Evolutionary conservation across 2,888 invertebrate species (phyloP), one percentile per base, ranked within the genome.

Genomic region (Osmoderma eremita): DNA sequence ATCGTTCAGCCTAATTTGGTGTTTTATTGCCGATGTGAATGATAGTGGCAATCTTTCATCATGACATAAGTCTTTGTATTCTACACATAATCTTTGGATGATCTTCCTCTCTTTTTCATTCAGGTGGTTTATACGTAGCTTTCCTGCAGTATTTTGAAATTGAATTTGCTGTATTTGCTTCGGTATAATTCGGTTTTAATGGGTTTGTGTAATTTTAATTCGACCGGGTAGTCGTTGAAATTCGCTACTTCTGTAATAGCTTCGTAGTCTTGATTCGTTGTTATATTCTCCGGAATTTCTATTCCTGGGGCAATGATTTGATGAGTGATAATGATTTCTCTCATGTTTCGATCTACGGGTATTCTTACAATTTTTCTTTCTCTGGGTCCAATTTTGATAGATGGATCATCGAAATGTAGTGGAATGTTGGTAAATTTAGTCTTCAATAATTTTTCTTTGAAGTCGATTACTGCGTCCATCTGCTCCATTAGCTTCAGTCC

Each of bases 61-160:
- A 50, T 73, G 54, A 65, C 71, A 68, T 13, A 73, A 58, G 15
- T 72, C 67, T 13, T 63, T 64, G 45, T 61, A 71, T 64, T 67
- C 54, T 3, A 30, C 13, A 65, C 65, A 69, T 45, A 72, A 51
- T 5, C 41, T 50, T 20, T 12, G 51, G 3, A 53, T 63, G 1
- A n/a, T n/a, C 1, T 1, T n/a, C 3, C n/a, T 15, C 42, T 67
- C 67, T 54, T 67, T 54, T 0, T 18, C 3, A 24, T 67, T 65
- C 15, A 67, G 38, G n/a, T 64, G 58, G 1, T 65, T 22, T 20
- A 58, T 2, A 1, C 63, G 53, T 4, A 63, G 13, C n/a, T 63
- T 67, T 15, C 3, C 38, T 22, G 38, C 4, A 2, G 20, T 15
- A 13, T 64, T 64, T 53, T 64, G 8, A 5, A 8, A 2, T 18